These are phyloP conservation scores for Sturmia bella DNA, from an alignment of 2,888 invertebrate species.

Conservation along the genomic window DNA sequence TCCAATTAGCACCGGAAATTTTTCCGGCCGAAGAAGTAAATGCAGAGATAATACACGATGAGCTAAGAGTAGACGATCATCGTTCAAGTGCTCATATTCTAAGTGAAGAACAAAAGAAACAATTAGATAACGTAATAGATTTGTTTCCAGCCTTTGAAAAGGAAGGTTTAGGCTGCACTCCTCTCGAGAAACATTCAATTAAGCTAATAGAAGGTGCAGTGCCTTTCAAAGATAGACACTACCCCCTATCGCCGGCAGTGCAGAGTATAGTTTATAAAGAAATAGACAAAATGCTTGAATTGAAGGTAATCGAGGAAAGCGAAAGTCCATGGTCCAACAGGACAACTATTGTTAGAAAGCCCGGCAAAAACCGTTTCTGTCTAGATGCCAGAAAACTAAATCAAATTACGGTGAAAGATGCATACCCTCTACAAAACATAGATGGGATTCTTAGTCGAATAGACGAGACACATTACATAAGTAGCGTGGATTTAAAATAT, in stretches of 20 bases:
- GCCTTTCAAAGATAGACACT: constrained; percentile 41
- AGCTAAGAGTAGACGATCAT: not conserved
- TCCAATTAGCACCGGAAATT: constrained; percentile 16
- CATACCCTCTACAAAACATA: too few species aligned
- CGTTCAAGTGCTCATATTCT: not conserved
- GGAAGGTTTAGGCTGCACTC: not conserved
- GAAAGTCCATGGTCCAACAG: constrained; percentile 28
- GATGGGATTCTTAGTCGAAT: too few species aligned
- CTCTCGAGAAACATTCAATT: not conserved
- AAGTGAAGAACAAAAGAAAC: not conserved
- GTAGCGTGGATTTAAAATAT: too few species aligned
- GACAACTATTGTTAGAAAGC: too few species aligned
- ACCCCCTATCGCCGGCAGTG: constrained; percentile 57
- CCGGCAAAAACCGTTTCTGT: too few species aligned
- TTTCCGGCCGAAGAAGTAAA: constrained; percentile 4
- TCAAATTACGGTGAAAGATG: too few species aligned
- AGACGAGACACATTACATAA: too few species aligned
- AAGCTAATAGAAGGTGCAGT: not conserved
- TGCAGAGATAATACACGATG: not conserved
- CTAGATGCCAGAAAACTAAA: too few species aligned
- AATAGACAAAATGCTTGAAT: constrained; percentile 74
- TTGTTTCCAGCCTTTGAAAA: constrained; percentile 4
- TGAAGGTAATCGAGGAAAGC: not conserved
- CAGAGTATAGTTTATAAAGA: constrained; percentile 67
- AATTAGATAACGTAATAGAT: not conserved